Conservation (phyloP, 2,888 invertebrate species). For the Anaspis maculata region DNA sequence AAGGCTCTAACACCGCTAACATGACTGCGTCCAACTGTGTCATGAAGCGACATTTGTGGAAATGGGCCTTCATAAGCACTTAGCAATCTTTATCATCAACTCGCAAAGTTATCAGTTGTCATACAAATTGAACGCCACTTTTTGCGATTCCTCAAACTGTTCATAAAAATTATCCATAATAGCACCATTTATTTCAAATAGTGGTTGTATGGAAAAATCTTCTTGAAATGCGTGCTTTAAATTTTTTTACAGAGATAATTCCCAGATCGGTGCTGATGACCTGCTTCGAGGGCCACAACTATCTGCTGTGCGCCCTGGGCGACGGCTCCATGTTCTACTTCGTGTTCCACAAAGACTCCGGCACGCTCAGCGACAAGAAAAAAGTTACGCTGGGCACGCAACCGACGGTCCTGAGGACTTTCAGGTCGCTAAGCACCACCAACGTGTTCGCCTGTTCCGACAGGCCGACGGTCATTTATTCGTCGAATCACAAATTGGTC, state of each 20-base stretch:
- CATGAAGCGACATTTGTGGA: too few relatives aligned
- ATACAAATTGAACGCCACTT: too few relatives aligned
- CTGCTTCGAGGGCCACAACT: conserved; percentile 85
- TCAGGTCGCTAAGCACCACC: conserved; percentile 81
- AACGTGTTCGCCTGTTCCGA: conserved; percentile 99
- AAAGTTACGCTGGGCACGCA: conserved; percentile 96
- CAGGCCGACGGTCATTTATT: conserved; percentile 96
- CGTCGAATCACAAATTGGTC: conserved; percentile 95
- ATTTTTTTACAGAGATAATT: conserved; percentile 76
- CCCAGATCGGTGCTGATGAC: conserved; percentile 93
- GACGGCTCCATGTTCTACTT: conserved; percentile 99
- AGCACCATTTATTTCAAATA: too few relatives aligned
- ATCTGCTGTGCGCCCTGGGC: conserved; percentile 86
- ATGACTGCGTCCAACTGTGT: too few relatives aligned
- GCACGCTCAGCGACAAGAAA: conserved; percentile 77
- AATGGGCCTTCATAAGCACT: too few relatives aligned
- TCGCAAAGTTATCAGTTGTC: too few relatives aligned
- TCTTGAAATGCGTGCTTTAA: too few relatives aligned
- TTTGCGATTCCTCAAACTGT: too few relatives aligned
- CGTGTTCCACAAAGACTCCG: conserved; percentile 66
- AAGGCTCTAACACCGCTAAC: too few relatives aligned
- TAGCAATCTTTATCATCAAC: too few relatives aligned
- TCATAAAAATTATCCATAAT: too few relatives aligned
- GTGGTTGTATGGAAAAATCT: too few relatives aligned
- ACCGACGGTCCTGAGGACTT: conserved; percentile 86